Base-by-base conservation (phyloP, 2,888 invertebrate genomes). In the Aphidius colemani region DNA sequence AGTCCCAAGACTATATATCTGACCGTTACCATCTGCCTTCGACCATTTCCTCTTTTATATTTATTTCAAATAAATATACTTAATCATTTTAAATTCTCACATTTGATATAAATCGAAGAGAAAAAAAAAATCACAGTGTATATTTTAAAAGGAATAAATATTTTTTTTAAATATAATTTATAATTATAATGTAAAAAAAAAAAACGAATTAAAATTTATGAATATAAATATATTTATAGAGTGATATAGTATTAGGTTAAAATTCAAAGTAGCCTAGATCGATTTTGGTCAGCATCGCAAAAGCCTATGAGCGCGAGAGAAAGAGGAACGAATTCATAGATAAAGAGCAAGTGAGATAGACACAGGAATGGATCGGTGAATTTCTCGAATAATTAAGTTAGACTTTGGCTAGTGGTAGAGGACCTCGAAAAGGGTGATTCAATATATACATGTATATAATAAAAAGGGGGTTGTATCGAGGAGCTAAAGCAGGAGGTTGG, bases 371-470 rank as follows among this genome's bases (percentile, higher is more conserved):
- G 79, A 79, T 79, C 78, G 81, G 70, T 78, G 81, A 80, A 81
- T 81, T 82, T 81, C 81, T 81, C 79, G 80, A 82, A 82, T 81
- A 82, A 81, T 81, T 80, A 82, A 81, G 82, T 82, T 81, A 82
- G 80, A 78, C 74, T 76, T 74, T 72, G 74, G 76, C 71, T 76
- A 75, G 60, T 51, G 45, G 48, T 39, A 53, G 61, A 61, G 61
- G 58, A 56, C 55, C 57, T 40, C 51, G 51, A 7, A 40, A 51
- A 40, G n/a, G 30, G 39, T 5, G 7, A 6, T 7, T 10, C 6
- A n/a, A n/a, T 50, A 10, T n/a, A 39, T 39, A n/a, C 30, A n/a
- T 39, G 40, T 40, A 10, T 39, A 51, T 50, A 43, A 43, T n/a
- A 41, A 41, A 41, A 41, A 9, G 59, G 39, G n/a, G 41, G 57